phyloP scores from a whole-genome alignment of 2,888 invertebrate species.

The Leucophenga maculata region DNA sequence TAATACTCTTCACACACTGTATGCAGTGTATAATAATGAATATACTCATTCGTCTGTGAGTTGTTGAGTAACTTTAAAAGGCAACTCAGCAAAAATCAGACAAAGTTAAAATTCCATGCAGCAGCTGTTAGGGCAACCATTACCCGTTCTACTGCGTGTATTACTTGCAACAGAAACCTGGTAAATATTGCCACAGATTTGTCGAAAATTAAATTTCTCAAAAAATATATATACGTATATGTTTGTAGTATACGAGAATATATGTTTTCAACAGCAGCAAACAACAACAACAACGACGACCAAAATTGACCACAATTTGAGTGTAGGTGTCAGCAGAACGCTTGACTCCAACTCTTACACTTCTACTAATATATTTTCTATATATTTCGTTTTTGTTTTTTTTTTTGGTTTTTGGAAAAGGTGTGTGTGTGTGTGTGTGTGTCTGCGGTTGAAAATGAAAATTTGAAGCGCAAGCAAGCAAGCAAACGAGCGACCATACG shows the following conservation, averaged over 20 bases:
- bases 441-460: conserved; percentile 21
- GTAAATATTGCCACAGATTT: conserved; percentile 2
- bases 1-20: too few relatives aligned
- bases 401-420: not conserved
- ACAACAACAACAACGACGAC: not conserved
- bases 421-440: conserved; percentile 10
- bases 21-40: not conserved
- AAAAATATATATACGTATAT: not conserved
- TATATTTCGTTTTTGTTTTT: too few relatives aligned
- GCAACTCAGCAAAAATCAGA: not conserved
- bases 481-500: not conserved
- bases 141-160: too few relatives aligned
- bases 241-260: not conserved
- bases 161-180: not conserved
- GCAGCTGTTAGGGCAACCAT: not conserved
- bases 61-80: not conserved
- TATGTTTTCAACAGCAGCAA: not conserved
- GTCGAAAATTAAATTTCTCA: not conserved
- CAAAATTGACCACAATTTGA: too few relatives aligned
- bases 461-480: conserved; percentile 11
- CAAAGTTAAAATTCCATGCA: not conserved
- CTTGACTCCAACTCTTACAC: too few relatives aligned
- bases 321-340: not conserved
- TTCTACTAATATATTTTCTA: too few relatives aligned
- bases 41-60: not conserved